A percentile compares a stretch with the other conserved stretches of the same genome.
Conservation (phyloP, 2,113 vertebrate genomes). For the Siniperca knerii region DNA sequence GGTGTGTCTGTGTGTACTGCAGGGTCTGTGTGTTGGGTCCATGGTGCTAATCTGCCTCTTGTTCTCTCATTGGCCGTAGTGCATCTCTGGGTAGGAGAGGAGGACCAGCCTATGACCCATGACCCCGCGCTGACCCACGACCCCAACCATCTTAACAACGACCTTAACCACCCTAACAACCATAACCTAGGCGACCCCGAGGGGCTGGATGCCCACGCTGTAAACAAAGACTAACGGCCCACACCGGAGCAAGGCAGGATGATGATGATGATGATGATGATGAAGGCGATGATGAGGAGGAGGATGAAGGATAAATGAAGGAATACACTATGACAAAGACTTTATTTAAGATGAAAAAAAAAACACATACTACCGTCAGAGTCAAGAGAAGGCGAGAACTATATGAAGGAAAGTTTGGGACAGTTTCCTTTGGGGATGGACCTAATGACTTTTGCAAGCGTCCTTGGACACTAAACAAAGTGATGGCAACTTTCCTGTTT, state of each 20-base stretch:
- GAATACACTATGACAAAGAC: constrained; percentile 82
- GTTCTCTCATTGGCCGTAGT: constrained; percentile 85
- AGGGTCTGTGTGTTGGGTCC: constrained; percentile 52
- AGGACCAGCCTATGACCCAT: constrained; percentile 83
- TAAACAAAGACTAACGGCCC: constrained; percentile 83
- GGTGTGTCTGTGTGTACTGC: constrained; percentile 18
- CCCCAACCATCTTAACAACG: constrained; percentile 80
- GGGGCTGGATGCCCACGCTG: constrained; percentile 80
- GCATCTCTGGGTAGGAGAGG: constrained; percentile 86
- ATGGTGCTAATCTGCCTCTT: constrained; percentile 84
- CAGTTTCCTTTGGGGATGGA: constrained; percentile 61
- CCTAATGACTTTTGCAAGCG: constrained; percentile 65
- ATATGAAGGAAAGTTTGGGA: constrained; percentile 55
- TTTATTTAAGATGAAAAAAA: constrained; percentile 80
- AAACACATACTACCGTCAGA: constrained; percentile 71
- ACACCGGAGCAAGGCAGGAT: constrained; percentile 63
- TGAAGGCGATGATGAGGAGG: constrained; percentile 49
- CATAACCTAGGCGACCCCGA: constrained; percentile 83
- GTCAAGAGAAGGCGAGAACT: constrained; percentile 58
- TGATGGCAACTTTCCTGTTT: constrained; percentile 58
- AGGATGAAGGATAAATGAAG: constrained; percentile 74
- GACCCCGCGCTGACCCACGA: constrained; percentile 81
- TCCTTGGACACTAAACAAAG: constrained; percentile 67
- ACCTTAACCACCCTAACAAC: constrained; percentile 80
- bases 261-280: constrained; percentile 58